A percentile compares a stretch with the other conserved stretches of the same genome.
Conservation (phyloP, 1,140 invertebrate genomes). For the Ectropis grisescens region DNA sequence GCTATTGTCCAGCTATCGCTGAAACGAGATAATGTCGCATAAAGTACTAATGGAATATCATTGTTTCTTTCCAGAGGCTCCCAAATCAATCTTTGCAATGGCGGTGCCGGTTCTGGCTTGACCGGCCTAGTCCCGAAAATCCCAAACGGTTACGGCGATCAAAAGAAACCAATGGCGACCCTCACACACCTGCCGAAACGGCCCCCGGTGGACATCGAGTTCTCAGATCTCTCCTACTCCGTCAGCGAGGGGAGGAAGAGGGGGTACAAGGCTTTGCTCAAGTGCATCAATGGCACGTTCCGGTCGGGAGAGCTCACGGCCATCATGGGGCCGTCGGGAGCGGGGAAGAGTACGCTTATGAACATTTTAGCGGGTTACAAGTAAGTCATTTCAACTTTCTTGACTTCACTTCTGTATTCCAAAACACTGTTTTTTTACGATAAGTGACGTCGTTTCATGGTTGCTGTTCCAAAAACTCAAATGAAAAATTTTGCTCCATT, state of each 20-base stretch:
- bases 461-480: too few species aligned
- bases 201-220: conserved; percentile 90
- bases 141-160: conserved; percentile 75
- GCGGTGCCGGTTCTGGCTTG: conserved; percentile 65
- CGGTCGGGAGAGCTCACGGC: conserved; percentile 85
- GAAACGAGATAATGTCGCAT: too few species aligned
- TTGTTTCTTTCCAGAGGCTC: conserved; percentile 71
- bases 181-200: conserved; percentile 84
- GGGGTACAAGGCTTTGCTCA: conserved; percentile 86
- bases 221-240: conserved; percentile 86
- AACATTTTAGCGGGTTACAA: conserved; percentile 92
- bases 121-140: conserved; percentile 75
- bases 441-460: not conserved
- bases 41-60: too few species aligned
- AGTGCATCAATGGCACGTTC: conserved; percentile 88
- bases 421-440: not conserved
- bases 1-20: too few species aligned
- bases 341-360: conserved; percentile 94
- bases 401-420: too few species aligned
- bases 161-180: conserved; percentile 72
- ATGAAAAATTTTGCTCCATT: too few species aligned
- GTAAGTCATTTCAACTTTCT: conserved; percentile 71
- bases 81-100: conserved; percentile 78
- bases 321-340: conserved; percentile 95
- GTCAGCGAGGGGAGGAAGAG: conserved; percentile 85